Conservation (phyloP, 1,140 invertebrate genomes). For the Potamilus streckersoni region DNA sequence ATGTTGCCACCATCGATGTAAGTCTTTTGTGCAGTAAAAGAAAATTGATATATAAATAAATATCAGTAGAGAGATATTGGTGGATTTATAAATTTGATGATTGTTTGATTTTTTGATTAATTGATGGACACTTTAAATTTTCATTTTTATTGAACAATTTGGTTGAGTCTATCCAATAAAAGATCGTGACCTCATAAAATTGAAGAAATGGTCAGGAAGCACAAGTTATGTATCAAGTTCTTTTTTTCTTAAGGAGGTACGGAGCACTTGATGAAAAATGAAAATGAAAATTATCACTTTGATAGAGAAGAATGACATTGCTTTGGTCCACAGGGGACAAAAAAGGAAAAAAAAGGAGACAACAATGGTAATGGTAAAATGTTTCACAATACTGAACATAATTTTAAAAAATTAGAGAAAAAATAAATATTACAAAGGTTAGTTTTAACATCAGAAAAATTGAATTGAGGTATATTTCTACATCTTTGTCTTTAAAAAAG, state of each 20-base stretch:
- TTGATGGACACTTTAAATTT: background rate
- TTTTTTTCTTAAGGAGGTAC: too few relatives aligned
- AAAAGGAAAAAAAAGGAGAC: too few relatives aligned
- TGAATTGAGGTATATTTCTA: background rate
- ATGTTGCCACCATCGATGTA: slow-evolving; percentile 29
- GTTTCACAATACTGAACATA: background rate
- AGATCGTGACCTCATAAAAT: too few relatives aligned
- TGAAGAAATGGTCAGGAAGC: too few relatives aligned
- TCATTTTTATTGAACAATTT: background rate
- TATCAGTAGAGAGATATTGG: background rate
- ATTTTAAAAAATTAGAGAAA: slow-evolving; percentile 1
- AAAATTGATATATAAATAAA: background rate
- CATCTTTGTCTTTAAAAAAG: background rate
- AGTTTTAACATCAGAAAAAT: background rate
- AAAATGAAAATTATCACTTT: too few relatives aligned
- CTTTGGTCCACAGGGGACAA: too few relatives aligned
- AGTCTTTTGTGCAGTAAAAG: slow-evolving; percentile 6
- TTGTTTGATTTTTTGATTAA: too few relatives aligned
- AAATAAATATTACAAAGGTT: slow-evolving; percentile 1
- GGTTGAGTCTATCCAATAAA: too few relatives aligned
- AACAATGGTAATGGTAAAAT: background rate
- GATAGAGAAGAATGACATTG: too few relatives aligned
- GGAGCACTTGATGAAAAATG: too few relatives aligned
- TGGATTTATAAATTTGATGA: background rate
- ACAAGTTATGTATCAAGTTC: too few relatives aligned